phyloP scores from a whole-genome alignment of 2,888 invertebrate genomes.

The Drosophila macrospina region DNA sequence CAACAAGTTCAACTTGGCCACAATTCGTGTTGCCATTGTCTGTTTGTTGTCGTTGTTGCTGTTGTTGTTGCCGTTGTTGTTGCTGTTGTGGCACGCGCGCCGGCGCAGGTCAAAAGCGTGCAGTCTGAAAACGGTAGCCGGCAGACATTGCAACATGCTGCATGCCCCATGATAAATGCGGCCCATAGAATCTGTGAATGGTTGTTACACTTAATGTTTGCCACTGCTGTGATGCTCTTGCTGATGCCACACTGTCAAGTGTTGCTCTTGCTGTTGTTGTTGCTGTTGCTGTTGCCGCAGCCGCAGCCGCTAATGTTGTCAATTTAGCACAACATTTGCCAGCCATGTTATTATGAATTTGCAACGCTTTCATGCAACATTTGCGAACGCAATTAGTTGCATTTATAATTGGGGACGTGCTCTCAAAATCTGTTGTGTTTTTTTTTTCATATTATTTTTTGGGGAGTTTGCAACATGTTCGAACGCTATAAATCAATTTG shows the following conservation, averaged over 20 bases:
- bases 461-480: slow-evolving; percentile 60
- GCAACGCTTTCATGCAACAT: slow-evolving; percentile 75
- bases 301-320: slow-evolving; percentile 65
- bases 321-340: slow-evolving; percentile 78
- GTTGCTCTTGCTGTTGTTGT: slow-evolving; percentile 19
- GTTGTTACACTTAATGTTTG: slow-evolving; percentile 14
- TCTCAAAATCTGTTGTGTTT: slow-evolving; percentile 26
- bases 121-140: slow-evolving; percentile 70
- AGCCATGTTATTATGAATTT: slow-evolving; percentile 70
- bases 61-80: slow-evolving; percentile 13
- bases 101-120: slow-evolving; percentile 76
- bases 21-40: slow-evolving; percentile 71
- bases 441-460: slow-evolving; percentile 25
- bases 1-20: slow-evolving; percentile 62
- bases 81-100: slow-evolving; percentile 63
- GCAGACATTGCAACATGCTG: slow-evolving; percentile 37
- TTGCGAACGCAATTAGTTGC: slow-evolving; percentile 71
- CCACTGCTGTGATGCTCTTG: slow-evolving; percentile 18
- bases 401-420: slow-evolving; percentile 76
- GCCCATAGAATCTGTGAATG: slow-evolving; percentile 38
- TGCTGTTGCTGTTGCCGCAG: slow-evolving; percentile 22
- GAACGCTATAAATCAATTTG: slow-evolving; percentile 79
- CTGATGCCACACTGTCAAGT: slow-evolving; percentile 36
- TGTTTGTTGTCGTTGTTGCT: slow-evolving; percentile 18
- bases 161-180: slow-evolving; percentile 67